These are phyloP conservation scores for Prorops nasuta DNA, from an alignment of 1,140 invertebrate genomes.

Conservation along the genomic window DNA sequence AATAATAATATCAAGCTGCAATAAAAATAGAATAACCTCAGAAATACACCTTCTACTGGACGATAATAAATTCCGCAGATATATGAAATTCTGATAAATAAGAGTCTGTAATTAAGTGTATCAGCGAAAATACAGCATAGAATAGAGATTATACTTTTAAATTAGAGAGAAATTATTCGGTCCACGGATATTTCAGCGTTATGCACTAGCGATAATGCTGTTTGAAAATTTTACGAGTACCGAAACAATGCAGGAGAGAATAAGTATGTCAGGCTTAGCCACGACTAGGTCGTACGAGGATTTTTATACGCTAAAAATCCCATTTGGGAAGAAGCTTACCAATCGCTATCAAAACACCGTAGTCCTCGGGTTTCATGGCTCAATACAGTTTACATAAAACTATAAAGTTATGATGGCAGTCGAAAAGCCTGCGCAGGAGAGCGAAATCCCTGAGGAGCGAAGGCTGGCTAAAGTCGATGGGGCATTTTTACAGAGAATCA, in stretches of 20 bases:
- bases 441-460: slow-evolving; percentile 12
- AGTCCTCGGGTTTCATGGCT: slow-evolving; percentile 36
- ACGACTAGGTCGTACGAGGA: slow-evolving; percentile 28
- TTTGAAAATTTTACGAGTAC: no score
- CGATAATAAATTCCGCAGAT: no score
- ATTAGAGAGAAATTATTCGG: no score
- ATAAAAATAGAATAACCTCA: no score
- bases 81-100: no score
- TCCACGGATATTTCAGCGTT: no score
- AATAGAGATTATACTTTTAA: no score
- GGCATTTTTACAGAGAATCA: slow-evolving; percentile 42
- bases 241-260: slow-evolving; percentile 29
- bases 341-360: slow-evolving; percentile 46
- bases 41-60: no score
- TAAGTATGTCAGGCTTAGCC: slow-evolving; percentile 28
- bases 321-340: slow-evolving; percentile 32
- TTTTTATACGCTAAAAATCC: slow-evolving; percentile 25
- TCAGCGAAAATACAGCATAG: no score
- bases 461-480: slow-evolving; percentile 34
- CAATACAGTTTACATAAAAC: slow-evolving; percentile 51
- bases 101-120: no score
- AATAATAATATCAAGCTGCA: no score
- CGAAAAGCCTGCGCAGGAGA: slow-evolving; percentile 24
- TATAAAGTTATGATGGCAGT: slow-evolving; percentile 45
- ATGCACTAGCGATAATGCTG: no score